Base-by-base conservation (phyloP, 2,797 vertebrate species). In the Cossypha dichroa region DNA sequence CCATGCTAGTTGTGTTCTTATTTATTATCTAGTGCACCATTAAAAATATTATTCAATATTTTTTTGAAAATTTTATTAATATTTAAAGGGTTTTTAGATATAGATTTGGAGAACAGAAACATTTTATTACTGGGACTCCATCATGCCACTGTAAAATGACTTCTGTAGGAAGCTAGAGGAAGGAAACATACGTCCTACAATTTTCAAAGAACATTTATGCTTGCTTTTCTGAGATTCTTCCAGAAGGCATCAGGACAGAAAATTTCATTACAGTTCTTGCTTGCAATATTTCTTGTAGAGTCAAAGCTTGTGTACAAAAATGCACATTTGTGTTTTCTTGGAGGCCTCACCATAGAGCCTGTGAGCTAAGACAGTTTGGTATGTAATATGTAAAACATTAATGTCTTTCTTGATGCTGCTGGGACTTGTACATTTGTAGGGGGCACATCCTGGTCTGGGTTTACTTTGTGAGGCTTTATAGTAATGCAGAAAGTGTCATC, bases 131-230 rank as follows among this genome's bases (percentile, higher is more conserved):
- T 52, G 34, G 10, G 10, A 52, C 7, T 38, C 38, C n/a, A 36
- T 31, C 0, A 0, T 55, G 17, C 10, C 34, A 33, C 43, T 70
- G 19, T 46, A 46, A 40, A 14, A 72, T 41, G 10, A 26, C 29
- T 72, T 72, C 23, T 36, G 9, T 18, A 62, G 31, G 28, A 75
- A 82, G 25, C 11, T n/a, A 58, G 54, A 48, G 14, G 21, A 94
- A 72, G 15, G 9, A 78, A 52, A 58, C 23, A 21, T 45, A 28
- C 8, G 15, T 69, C 31, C 48, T 56, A 34, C 5, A 4, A 22
- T 51, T 94, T 75, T 85, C 20, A 64, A 59, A 72, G 54, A 75
- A 29, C 8, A 41, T 46, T 38, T 10, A 10, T 91, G 6, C 11
- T 76, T 83, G 19, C 6, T 83, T 83, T 79, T 64, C 36, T 51